Evolutionary conservation across 2,113 vertebrate genomes (phyloP).

Genomic region (Cyprinodon variegatus): DNA sequence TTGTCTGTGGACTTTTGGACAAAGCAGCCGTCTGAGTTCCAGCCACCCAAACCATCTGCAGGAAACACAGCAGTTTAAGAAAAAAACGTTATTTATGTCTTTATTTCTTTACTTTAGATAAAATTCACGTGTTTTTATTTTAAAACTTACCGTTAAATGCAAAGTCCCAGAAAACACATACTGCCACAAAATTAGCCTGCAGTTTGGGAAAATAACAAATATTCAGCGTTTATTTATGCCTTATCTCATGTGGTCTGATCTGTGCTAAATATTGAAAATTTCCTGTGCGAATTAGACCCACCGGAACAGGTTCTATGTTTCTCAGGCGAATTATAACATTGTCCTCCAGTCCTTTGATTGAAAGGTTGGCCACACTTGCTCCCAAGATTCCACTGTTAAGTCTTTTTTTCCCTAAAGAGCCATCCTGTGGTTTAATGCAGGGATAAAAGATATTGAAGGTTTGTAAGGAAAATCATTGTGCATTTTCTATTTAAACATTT

Average conservation of each 20-base stretch:
- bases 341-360: conserved; percentile 80
- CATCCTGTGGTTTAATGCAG: conserved; percentile 79
- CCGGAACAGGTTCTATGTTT: conserved; percentile 72
- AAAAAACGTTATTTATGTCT: neutral
- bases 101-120: neutral
- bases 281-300: conserved; percentile 37
- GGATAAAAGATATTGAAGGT: neutral
- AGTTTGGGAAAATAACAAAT: conserved; percentile 15
- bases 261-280: neutral
- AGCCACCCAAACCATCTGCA: conserved; percentile 86
- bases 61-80: conserved; percentile 1
- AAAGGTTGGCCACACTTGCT: conserved; percentile 89
- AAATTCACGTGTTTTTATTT: neutral
- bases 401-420: conserved; percentile 58
- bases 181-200: conserved; percentile 79
- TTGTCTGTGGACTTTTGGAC: conserved; percentile 79
- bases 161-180: conserved; percentile 92
- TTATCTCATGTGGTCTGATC: neutral
- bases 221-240: neutral
- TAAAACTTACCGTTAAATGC: conserved; percentile 81
- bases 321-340: conserved; percentile 83
- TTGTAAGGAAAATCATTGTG: neutral
- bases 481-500: neutral
- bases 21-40: conserved; percentile 86
- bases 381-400: conserved; percentile 90